phyloP scores from a whole-genome alignment of 2,888 invertebrate genomes.

The Erannis defoliaria region DNA sequence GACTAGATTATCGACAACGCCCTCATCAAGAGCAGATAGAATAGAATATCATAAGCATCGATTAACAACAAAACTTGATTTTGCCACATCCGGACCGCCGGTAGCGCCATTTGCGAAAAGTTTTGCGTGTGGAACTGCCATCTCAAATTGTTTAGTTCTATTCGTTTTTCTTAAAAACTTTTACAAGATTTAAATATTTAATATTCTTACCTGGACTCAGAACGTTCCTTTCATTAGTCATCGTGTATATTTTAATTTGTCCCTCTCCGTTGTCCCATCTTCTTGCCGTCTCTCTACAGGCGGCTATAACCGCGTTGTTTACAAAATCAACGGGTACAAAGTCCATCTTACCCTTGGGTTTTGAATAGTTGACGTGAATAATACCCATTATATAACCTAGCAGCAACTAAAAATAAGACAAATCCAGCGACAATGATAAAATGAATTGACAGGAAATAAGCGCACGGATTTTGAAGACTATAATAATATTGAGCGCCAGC shows the following conservation, averaged over 20 bases:
- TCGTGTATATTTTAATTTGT: constrained; percentile 42
- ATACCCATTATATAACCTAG: constrained; percentile 40
- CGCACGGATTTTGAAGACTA: too few relatives aligned
- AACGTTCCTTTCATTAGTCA: constrained; percentile 28
- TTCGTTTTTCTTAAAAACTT: not conserved
- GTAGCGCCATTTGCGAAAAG: too few relatives aligned
- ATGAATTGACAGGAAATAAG: too few relatives aligned
- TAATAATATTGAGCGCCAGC: too few relatives aligned
- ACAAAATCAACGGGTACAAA: constrained; percentile 49
- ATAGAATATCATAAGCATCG: too few relatives aligned
- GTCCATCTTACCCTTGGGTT: not conserved
- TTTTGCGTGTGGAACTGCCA: too few relatives aligned
- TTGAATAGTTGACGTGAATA: constrained; percentile 19
- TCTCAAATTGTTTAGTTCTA: not conserved
- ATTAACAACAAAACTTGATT: too few relatives aligned
- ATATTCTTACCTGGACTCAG: constrained; percentile 37
- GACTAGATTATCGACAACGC: too few relatives aligned
- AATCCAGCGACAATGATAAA: too few relatives aligned
- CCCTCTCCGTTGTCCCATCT: constrained; percentile 8
- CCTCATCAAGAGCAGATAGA: too few relatives aligned
- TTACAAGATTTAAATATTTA: not conserved
- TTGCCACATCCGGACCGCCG: too few relatives aligned
- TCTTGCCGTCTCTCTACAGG: constrained; percentile 38
- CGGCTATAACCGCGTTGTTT: constrained; percentile 47
- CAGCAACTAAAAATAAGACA: constrained; percentile 39